These are phyloP conservation scores for Ips nitidus DNA, from an alignment of 1,140 invertebrate species.

Conservation along the genomic window DNA sequence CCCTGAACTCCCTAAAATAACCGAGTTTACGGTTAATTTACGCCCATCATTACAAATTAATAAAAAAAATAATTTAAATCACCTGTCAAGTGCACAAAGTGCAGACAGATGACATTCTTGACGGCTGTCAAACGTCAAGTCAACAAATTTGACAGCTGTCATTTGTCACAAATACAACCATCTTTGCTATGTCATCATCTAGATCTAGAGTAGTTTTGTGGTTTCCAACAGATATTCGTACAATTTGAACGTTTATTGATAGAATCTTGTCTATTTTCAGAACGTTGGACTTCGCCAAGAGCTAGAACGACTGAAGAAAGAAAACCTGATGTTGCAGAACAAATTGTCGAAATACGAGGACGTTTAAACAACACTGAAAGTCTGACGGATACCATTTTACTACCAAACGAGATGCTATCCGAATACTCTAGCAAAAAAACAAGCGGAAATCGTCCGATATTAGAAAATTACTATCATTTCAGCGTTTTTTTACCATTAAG, in stretches of 20 bases:
- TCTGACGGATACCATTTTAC: constrained; percentile 16
- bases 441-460: constrained; percentile 29
- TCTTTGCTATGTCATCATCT: too few relatives aligned
- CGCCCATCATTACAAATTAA: too few relatives aligned
- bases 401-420: neutral
- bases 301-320: constrained; percentile 85
- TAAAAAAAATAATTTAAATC: too few relatives aligned
- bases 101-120: too few relatives aligned
- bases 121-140: too few relatives aligned
- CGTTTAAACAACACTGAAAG: constrained; percentile 58
- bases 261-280: constrained; percentile 55
- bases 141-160: too few relatives aligned
- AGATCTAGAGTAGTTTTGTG: neutral
- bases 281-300: constrained; percentile 84
- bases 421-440: constrained; percentile 21
- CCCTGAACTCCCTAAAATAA: too few relatives aligned
- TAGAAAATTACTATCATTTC: constrained; percentile 26
- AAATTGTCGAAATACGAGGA: constrained; percentile 84
- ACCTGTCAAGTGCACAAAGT: too few relatives aligned
- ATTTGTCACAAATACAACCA: too few relatives aligned
- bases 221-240: neutral
- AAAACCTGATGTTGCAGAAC: constrained; percentile 84
- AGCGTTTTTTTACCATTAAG: constrained; percentile 10
- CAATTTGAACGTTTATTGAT: neutral
- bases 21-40: too few relatives aligned